A percentile compares a stretch with the other conserved stretches of the same genome.
Conservation (phyloP, 1,140 invertebrate species). For the Drosophila arizonae region DNA sequence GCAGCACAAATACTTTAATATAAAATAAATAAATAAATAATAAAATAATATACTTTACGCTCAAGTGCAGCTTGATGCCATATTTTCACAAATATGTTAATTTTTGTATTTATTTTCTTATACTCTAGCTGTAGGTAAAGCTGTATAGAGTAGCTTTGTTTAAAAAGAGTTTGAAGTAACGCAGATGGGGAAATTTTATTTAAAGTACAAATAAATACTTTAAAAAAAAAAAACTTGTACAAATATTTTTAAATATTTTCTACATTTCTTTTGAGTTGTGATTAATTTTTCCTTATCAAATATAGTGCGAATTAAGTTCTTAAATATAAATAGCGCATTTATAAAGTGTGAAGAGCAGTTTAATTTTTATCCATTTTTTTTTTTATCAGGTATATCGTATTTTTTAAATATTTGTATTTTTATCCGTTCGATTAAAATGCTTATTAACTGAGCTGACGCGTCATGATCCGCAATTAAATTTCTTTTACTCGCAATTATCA, state of each 20-base stretch:
- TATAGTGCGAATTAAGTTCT: too few relatives aligned
- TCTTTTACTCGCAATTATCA: conserved; percentile 7
- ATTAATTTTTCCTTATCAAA: too few relatives aligned
- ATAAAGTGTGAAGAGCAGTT: too few relatives aligned
- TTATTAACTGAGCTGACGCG: not conserved
- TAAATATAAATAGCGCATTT: too few relatives aligned
- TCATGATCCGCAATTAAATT: conserved; percentile 5
- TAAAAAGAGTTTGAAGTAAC: too few relatives aligned
- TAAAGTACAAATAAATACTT: too few relatives aligned
- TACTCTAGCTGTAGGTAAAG: not conserved
- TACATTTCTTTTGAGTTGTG: too few relatives aligned
- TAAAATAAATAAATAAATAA: not conserved
- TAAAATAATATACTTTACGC: not conserved
- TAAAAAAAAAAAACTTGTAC: too few relatives aligned
- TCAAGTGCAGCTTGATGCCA: not conserved
- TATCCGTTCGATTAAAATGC: not conserved
- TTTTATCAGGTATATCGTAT: not conserved
- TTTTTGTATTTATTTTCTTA: not conserved
- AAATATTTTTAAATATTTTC: too few relatives aligned
- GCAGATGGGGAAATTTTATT: too few relatives aligned
- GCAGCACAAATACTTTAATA: not conserved
- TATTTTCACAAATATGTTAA: not conserved
- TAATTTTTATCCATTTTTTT: not conserved
- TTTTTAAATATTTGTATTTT: not conserved
- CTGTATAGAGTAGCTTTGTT: not conserved